Base-by-base conservation (phyloP, 2,888 invertebrate species). In the Uropetala carovei region DNA sequence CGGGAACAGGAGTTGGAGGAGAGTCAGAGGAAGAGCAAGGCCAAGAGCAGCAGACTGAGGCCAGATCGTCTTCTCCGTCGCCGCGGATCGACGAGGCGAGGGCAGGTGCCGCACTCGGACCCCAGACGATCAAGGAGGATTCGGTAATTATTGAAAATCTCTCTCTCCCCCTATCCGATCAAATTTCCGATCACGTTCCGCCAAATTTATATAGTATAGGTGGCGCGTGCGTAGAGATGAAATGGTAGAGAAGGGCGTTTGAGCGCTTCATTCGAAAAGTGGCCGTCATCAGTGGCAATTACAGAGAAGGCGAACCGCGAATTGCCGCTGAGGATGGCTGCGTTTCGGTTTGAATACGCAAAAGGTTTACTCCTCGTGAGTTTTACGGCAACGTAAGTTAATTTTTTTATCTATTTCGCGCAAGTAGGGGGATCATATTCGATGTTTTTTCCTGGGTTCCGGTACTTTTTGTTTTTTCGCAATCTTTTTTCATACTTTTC, bases 11-110 rank as follows among this genome's bases (percentile, higher is more conserved):
- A 43, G 57, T 18, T 43, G 57, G 58, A 3, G 27, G 27, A n/a
- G 92, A 75, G 58, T 22, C n/a, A 16, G 92, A 92, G 58, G 91
- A 59, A 30, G 86, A 86, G 16, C 18, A 83, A 18, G 30, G 43
- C 56, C 43, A 27, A 10, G 83, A 83, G 89, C 60, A n/a, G 18
- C 64, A 18, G 18, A n/a, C 43, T 18, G 43, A n/a, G 43, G 56
- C n/a, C 18, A 30, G 64, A 16, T 43, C 64, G 3, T 43, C 83
- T 16, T 83, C 83, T 16, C 83, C 83, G 27, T 89, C 89, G 64
- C 89, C 89, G 30, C 60, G 68, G 56, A 22, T 18, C 64, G 89
- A 43, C 10, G 89, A 89, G 11, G 18, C 30, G 3, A 18, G 89
- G 30, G 64, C 64, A 14, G 43, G 18, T 43, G 16, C 60, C 16